Base-by-base conservation (phyloP, 2,888 invertebrate species). In the Micoletzkya japonica region DNA sequence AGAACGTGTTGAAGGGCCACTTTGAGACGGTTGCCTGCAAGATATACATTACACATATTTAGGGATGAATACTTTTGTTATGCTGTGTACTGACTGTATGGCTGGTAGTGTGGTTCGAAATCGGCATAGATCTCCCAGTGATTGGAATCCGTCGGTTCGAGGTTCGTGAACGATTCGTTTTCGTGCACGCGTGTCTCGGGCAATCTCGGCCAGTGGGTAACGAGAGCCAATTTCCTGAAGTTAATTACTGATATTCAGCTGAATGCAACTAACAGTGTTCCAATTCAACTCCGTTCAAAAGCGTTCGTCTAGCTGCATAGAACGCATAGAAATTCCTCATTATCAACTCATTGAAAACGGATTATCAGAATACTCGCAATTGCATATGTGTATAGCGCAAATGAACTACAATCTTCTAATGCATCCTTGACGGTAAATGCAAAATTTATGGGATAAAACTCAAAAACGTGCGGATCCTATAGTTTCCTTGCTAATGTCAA, bases 141-240 rank as follows among this genome's bases (percentile, higher is more conserved):
- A 0, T 92, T 92, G 90, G 89, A 90, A 60, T 89, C 89, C 58
- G 90, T 86, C 1, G 95, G 93, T 85, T 94, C 91, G 81, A 96
- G 91, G 86, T 95, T 94, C 28, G 92, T 91, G 86, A 92, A 93
- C 75, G 90, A 90, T 78, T 92, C 92, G 74, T 92, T 92, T 85
- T 97, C 96, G 1, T 93, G 90, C 34, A 94, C 91, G 72, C 92
- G 90, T 86, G 92, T 91, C 86, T 94, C 95, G 2, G 91, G 90
- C 76, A 95, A 89, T 84, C 91, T 90, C 0, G 92, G 92, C 95
- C 95, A 96, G 32, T 91, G 57, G 17, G 57, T 57, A 32, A 66
- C 20, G 32, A 66, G 64, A 14, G 37, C 37, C 17, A 66, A 10
- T 32, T 66, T 44, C 6, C 64, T 66, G 26, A 14, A 54, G 26